Percentiles rank a stretch among this genome's conserved stretches.
phyloP scores from a whole-genome alignment of 2,797 vertebrate species.

The Semotilus atromaculatus region DNA sequence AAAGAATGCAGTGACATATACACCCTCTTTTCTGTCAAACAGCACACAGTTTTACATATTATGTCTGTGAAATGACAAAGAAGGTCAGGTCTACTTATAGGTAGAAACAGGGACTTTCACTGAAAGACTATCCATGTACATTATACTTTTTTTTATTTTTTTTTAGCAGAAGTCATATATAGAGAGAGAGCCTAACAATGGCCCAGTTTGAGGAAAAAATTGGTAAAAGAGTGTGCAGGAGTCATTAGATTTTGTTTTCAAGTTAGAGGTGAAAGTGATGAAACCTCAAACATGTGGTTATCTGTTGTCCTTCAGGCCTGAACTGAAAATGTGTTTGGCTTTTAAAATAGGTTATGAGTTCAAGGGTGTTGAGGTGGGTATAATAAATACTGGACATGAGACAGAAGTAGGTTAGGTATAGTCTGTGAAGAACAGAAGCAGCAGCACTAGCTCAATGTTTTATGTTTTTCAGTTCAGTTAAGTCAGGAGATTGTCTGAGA shows the following conservation, averaged over 20 bases:
- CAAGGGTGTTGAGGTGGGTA: background rate
- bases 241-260: background rate
- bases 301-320: background rate
- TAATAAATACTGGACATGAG: slow-evolving; percentile 11
- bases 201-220: background rate
- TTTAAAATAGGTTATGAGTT: slow-evolving; percentile 30
- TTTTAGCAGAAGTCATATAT: background rate
- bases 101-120: background rate
- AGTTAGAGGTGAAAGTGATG: slow-evolving; percentile 18
- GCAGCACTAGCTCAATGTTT: background rate
- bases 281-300: background rate
- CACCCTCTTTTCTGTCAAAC: slow-evolving; percentile 9
- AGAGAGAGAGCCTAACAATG: background rate
- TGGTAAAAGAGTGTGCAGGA: background rate
- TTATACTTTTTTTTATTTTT: slow-evolving; percentile 3
- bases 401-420: slow-evolving; percentile 29
- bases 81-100: slow-evolving; percentile 35
- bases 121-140: background rate
- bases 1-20: slow-evolving; percentile 18
- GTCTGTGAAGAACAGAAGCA: slow-evolving; percentile 2
- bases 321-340: background rate
- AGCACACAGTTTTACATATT: slow-evolving; percentile 29
- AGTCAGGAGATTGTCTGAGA: background rate
- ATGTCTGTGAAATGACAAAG: slow-evolving; percentile 25
- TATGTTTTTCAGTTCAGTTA: background rate